phyloP scores from a whole-genome alignment of 2,888 invertebrate species.

The Chesias legatella region DNA sequence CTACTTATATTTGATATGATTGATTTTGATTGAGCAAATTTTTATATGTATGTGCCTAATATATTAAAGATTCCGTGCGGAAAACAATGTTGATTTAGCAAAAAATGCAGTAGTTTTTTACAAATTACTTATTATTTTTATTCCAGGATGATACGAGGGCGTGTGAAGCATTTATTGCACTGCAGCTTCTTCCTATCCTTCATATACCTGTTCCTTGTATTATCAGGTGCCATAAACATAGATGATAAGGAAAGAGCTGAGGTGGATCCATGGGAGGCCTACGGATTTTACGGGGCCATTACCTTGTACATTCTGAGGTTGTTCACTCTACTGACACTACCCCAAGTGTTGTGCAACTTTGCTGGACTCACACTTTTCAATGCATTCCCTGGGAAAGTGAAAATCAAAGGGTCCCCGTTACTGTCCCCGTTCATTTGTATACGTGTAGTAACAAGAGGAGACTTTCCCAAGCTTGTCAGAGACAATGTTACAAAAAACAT shows the following conservation, averaged over 20 bases:
- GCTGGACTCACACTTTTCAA: conserved; percentile 93
- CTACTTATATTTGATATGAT: too few relatives aligned
- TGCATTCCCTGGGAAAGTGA: conserved; percentile 95
- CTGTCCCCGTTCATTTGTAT: conserved; percentile 97
- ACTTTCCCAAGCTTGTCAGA: conserved; percentile 94
- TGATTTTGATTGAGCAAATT: too few relatives aligned
- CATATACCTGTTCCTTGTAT: conserved; percentile 87
- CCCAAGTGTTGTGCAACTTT: conserved; percentile 94
- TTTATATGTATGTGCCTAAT: too few relatives aligned
- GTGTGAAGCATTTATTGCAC: conserved; percentile 89
- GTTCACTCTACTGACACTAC: conserved; percentile 91
- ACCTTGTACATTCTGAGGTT: conserved; percentile 88
- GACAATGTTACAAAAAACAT: conserved; percentile 92
- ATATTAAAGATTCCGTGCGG: too few relatives aligned
- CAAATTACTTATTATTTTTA: conserved; percentile 25
- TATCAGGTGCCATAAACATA: conserved; percentile 82
- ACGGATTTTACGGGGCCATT: conserved; percentile 87
- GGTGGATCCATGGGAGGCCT: conserved; percentile 90
- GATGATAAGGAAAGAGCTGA: conserved; percentile 77
- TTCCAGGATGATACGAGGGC: conserved; percentile 82
- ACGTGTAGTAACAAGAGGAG: conserved; percentile 95
- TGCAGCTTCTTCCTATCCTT: conserved; percentile 87
- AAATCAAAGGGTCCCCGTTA: conserved; percentile 92
- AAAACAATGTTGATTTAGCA: neutral
- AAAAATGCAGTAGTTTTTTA: neutral